Percentiles rank a stretch among this genome's conserved stretches.
Evolutionary conservation across 2,797 vertebrate species (phyloP).

Genomic region (Echeneis naucrates): DNA sequence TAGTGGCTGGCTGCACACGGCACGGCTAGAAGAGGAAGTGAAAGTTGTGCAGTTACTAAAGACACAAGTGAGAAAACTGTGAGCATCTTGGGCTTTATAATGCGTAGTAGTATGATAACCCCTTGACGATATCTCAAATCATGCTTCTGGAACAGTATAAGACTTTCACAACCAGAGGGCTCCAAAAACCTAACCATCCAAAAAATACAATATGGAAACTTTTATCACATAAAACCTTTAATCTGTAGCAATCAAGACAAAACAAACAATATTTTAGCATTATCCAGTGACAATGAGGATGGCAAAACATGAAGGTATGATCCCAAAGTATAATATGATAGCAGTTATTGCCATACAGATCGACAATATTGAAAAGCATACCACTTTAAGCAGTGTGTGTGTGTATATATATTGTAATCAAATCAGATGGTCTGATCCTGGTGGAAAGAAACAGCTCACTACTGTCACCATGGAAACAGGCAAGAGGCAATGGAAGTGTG

Average conservation of each 20-base stretch:
- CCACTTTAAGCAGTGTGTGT: constrained; percentile 18
- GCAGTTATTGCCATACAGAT: not conserved
- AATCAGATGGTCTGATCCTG: constrained; percentile 62
- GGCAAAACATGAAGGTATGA: not conserved
- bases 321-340: not conserved
- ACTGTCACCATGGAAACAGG: constrained; percentile 77
- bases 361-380: constrained; percentile 23
- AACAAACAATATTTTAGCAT: not conserved
- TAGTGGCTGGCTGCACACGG: not conserved
- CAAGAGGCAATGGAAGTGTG: constrained; percentile 50
- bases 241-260: not conserved
- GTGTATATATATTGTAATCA: constrained; percentile 51
- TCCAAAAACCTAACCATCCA: not conserved
- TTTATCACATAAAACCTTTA: not conserved
- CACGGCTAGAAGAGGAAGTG: constrained; percentile 48
- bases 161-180: not conserved
- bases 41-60: constrained; percentile 40
- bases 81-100: not conserved
- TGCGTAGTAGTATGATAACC: constrained; percentile 2
- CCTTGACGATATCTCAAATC: not conserved
- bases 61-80: constrained; percentile 10
- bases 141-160: not conserved
- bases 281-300: not conserved
- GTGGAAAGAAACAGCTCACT: constrained; percentile 63
- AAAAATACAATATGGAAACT: constrained; percentile 14